Evolutionary conservation across 92 coral and sea anemone genomes (phyloP), one percentile per base, ranked within the genome.

Genomic region (Siderastrea radians): DNA sequence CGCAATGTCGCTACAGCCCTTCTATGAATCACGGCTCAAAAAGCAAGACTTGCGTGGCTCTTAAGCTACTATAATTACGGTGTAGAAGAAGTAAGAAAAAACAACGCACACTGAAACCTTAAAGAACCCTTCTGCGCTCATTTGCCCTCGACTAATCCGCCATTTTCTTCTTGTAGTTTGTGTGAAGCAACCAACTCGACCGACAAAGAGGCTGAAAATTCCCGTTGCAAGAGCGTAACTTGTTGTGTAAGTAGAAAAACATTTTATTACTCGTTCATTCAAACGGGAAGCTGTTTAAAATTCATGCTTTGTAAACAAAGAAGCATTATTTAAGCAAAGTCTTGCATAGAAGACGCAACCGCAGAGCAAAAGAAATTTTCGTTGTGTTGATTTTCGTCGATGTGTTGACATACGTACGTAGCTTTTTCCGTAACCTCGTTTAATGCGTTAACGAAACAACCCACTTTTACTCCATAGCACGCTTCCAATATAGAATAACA

Each of bases 231-330:
- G 53, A 79, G 66, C 19, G 85, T 74, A 19, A 82, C 94, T 19
- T 91, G 94, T 78, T 91, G 94, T 87, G 94, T 91, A 71, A 91
- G 94, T 90, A 85, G 68, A 69, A 68, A 77, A 64, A 68, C 68
- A 64, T 51, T 85, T 52, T 85, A 61, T 66, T 76, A 52, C 89
- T 52, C 77, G 64, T 58, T 85, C 89, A 85, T 85, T 76, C 77
- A 76, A 85, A 77, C 82, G 67, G 6, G 49, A 7, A 57, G 58
- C 82, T 76, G 75, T 67, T 85, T 78, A 85, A 85, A 77, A 76
- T 78, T 84, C 87, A 84, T 59, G 72, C 81, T 62, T 75, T 74
- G 87, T 84, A 84, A 84, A 84, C 87, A 84, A 84, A 72, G 87
- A 64, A 43, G 80, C 73, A 60, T 84, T 84, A 84, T 84, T 58